Conservation (phyloP, 2,888 invertebrate genomes). For the Noctuana brunneofusca region DNA sequence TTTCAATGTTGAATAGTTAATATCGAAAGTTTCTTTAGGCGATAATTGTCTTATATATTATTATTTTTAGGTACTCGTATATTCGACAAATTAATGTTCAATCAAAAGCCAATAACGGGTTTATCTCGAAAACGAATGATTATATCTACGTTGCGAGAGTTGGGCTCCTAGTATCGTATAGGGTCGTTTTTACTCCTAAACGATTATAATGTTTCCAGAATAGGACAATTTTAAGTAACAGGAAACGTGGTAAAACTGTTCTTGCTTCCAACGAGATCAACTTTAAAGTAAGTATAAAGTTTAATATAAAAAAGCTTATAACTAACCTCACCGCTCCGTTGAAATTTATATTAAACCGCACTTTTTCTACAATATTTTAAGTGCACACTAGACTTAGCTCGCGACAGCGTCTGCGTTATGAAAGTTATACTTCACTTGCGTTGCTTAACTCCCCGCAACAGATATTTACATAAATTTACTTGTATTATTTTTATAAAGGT, state of each 20-base stretch:
- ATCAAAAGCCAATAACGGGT: too few relatives aligned
- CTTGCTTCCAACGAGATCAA: conserved; percentile 11
- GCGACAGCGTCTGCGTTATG: background rate
- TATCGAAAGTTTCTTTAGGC: too few relatives aligned
- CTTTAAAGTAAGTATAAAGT: conserved; percentile 24
- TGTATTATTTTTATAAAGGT: background rate
- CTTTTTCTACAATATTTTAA: conserved; percentile 20
- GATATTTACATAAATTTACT: background rate
- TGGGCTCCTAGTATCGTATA: too few relatives aligned
- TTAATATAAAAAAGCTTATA: conserved; percentile 29
- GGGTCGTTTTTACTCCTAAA: background rate
- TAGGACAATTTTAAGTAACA: background rate
- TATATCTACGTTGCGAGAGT: too few relatives aligned
- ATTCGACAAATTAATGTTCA: too few relatives aligned
- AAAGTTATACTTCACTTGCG: background rate
- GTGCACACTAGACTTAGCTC: background rate
- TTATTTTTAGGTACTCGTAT: too few relatives aligned
- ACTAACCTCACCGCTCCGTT: conserved; percentile 20
- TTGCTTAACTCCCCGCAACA: background rate
- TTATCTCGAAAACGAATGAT: too few relatives aligned
- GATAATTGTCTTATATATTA: too few relatives aligned
- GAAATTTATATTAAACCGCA: conserved; percentile 26
- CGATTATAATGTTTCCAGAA: background rate
- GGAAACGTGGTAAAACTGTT: background rate
- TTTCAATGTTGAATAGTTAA: too few relatives aligned